Percentiles rank a stretch among this genome's conserved stretches.
Conservation (phyloP, 1,140 invertebrate species). For the Drosophila nebulosa region DNA sequence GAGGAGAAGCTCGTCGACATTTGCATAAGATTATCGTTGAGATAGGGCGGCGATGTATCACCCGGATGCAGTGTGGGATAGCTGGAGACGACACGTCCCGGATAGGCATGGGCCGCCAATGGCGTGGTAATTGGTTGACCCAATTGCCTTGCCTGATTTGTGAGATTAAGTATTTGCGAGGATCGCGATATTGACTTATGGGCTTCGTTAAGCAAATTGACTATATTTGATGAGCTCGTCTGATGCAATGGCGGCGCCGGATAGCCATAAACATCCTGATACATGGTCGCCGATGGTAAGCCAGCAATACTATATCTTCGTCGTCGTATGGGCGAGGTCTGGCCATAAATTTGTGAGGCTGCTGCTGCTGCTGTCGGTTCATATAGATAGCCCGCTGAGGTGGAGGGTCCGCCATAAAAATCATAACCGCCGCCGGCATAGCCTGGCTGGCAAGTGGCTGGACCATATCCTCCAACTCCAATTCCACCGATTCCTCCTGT, state of each 20-base stretch:
- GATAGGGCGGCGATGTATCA: slow-evolving; percentile 72
- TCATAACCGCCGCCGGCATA: slow-evolving; percentile 53
- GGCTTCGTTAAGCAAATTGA: slow-evolving; percentile 79
- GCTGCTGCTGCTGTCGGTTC: slow-evolving; percentile 33
- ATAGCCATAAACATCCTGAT: slow-evolving; percentile 76
- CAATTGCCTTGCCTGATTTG: slow-evolving; percentile 71
- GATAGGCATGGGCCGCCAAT: slow-evolving; percentile 33
- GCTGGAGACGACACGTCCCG: slow-evolving; percentile 72
- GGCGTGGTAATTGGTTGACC: slow-evolving; percentile 53
- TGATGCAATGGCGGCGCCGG: slow-evolving; percentile 71
- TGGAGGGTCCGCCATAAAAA: slow-evolving; percentile 60
- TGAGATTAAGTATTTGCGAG: slow-evolving; percentile 75
- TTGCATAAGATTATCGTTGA: slow-evolving; percentile 79
- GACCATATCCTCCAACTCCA: slow-evolving; percentile 9
- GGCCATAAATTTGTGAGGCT: slow-evolving; percentile 45
- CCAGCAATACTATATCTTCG: slow-evolving; percentile 80
- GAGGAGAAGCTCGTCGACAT: slow-evolving; percentile 79
- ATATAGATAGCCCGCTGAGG: slow-evolving; percentile 40
- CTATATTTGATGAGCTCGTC: slow-evolving; percentile 75
- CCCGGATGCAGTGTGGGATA: slow-evolving; percentile 75
- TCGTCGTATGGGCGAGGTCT: slow-evolving; percentile 70
- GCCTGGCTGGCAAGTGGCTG: slow-evolving; percentile 20
- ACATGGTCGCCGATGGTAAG: slow-evolving; percentile 77
- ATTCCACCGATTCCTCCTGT: slow-evolving; percentile 8
- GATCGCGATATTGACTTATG: slow-evolving; percentile 80